Base-by-base conservation (phyloP, 2,888 invertebrate genomes). In the Eurytoma adleriae region DNA sequence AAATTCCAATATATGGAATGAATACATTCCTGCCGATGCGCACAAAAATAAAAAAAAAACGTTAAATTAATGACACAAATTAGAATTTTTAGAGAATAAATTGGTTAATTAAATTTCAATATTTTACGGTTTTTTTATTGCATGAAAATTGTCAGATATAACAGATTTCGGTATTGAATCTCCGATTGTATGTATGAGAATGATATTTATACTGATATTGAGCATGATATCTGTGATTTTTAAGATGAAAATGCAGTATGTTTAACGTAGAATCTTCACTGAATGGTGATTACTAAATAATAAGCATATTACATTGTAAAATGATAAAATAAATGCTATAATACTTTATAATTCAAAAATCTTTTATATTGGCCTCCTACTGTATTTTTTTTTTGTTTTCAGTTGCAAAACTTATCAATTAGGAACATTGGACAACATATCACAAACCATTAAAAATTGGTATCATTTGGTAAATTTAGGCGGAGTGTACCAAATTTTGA, bases 141-240 rank as follows among this genome's bases (percentile, higher is more conserved):
- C 78, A 64, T 69, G 59, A 72, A 80, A 81, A 79, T 78, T 62
- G 50, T 74, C 73, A 69, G 62, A 79, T 74, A 62, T 59, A 79
- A 69, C 78, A 81, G 78, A 61, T 71, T 71, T 71, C 52, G 80
- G 75, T 83, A 83, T 30, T 83, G 83, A 85, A 85, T 84, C 84
- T 86, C 83, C 81, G 80, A 83, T 83, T 84, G 59, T 78, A 80
- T 84, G 78, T 82, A 73, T 81, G 84, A 85, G 84, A 82, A 84
- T 78, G 76, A 83, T 85, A 85, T 86, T 87, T 88, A 84, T 86
- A 86, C 69, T 72, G 83, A 84, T 79, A 83, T 85, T 86, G 83
- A 83, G 81, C 74, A 84, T 81, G 81, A 83, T 86, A 84, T 85
- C 84, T 87, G 86, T 86, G 85, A 87, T 86, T 86, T 85, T 84